Evolutionary conservation across 2,888 invertebrate genomes (phyloP).

Genomic region (Aphodius sticticus): DNA sequence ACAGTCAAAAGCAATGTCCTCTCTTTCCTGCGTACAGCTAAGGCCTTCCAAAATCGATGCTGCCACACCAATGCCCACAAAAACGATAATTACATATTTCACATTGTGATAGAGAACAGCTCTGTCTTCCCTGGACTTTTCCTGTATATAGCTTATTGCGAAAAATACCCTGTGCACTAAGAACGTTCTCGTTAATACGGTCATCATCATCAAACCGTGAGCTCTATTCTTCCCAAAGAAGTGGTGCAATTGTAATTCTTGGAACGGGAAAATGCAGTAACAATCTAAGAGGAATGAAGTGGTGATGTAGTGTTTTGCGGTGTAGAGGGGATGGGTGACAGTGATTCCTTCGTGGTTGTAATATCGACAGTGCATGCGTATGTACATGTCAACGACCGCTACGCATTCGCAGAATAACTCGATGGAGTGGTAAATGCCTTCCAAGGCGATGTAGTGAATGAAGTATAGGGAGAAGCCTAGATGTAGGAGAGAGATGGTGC

Average conservation of each 20-base stretch:
- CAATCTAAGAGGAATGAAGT: constrained; percentile 60
- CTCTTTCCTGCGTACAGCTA: constrained; percentile 27
- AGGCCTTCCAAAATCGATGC: constrained; percentile 33
- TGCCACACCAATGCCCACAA: constrained; percentile 19
- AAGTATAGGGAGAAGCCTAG: constrained; percentile 20
- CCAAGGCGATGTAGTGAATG: neutral
- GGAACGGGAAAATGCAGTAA: constrained; percentile 61
- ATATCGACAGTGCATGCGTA: constrained; percentile 30
- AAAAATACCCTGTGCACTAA: constrained; percentile 36
- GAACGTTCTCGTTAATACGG: constrained; percentile 25
- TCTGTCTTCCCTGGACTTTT: constrained; percentile 27
- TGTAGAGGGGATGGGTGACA: constrained; percentile 30
- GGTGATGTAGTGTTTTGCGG: constrained; percentile 52
- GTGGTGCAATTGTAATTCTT: constrained; percentile 49
- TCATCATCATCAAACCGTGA: constrained; percentile 27
- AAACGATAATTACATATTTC: constrained; percentile 25
- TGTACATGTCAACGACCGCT: constrained; percentile 27
- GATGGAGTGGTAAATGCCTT: neutral
- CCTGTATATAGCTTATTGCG: constrained; percentile 35
- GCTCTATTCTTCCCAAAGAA: constrained; percentile 31
- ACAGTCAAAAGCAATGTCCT: constrained; percentile 17
- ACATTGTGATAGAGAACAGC: constrained; percentile 32
- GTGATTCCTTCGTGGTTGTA: constrained; percentile 30
- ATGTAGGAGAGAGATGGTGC: constrained; percentile 11
- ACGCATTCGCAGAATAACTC: neutral